Evolutionary conservation across 2,797 vertebrate species (phyloP).

Genomic region (Characodon lateralis): DNA sequence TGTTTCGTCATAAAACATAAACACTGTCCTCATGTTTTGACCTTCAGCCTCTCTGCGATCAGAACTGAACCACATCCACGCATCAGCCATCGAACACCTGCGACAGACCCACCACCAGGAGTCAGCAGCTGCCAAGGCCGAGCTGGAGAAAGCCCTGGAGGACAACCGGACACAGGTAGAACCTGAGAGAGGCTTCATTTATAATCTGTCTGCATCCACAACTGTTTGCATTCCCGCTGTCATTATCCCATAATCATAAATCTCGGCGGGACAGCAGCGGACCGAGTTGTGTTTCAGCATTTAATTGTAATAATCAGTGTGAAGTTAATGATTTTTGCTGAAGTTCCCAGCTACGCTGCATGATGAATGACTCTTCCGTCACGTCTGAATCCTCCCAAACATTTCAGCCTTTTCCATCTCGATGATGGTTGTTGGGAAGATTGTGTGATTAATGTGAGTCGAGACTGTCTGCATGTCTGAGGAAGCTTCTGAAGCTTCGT

Average conservation of each 20-base stretch:
- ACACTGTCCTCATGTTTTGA: background rate
- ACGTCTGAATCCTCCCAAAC: conserved; percentile 14
- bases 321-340: conserved; percentile 6
- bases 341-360: conserved; percentile 5
- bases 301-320: conserved; percentile 6
- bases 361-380: conserved; percentile 8
- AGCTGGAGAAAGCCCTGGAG: conserved; percentile 91
- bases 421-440: background rate
- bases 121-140: conserved; percentile 84
- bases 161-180: conserved; percentile 88
- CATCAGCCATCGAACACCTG: conserved; percentile 93
- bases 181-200: background rate
- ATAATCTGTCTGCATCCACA: background rate
- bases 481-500: background rate
- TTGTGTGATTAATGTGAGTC: conserved; percentile 7
- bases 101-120: conserved; percentile 94
- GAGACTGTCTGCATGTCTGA: background rate
- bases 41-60: conserved; percentile 91
- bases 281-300: conserved; percentile 2
- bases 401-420: background rate
- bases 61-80: conserved; percentile 95
- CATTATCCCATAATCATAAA: background rate
- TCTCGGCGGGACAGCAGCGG: conserved; percentile 3
- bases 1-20: background rate
- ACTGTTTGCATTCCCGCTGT: background rate